Base-by-base conservation (phyloP, 1,140 invertebrate species). In the Samia ricini region DNA sequence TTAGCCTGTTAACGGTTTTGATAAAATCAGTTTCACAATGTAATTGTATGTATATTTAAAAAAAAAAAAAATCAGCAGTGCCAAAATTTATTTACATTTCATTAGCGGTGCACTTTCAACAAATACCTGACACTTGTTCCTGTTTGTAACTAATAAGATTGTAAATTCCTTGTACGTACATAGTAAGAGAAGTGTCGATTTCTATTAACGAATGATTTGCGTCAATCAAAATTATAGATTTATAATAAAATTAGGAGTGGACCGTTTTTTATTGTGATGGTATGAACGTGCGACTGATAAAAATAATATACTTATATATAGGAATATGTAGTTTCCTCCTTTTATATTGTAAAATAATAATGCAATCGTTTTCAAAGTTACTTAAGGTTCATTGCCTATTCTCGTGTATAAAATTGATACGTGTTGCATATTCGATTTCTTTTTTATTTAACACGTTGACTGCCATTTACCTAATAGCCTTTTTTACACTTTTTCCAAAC, bases 261-360 rank as follows among this genome's bases (percentile, higher is more conserved):
- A 10, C 33, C 33, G 12, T 42, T 42, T 42, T 42, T 4, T 42
- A 42, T 12, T 42, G 8, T 26, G 26, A 42, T 1, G 1, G 4
- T 42, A 42, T 42, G 33, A 15, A 42, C 6, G 26, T 42, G 33
- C 33, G 33, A 42, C 33, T 42, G 33, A 42, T 42, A 42, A 42
- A 42, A 1, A 42, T 42, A 42, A 15, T 42, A n/a, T n/a, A n/a
- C n/a, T n/a, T n/a, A n/a, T n/a, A 10, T 42, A 42, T 42, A 42
- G 33, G 33, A 42, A 15, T 42, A 42, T 15, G 33, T 42, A 42
- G 33, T 42, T 10, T 42, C n/a, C 33, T 15, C 33, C 33, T 42
- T 42, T 42, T 42, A 42, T 42, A 42, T 42, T 42, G 33, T 42
- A 42, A 42, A 42, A 42, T 42, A n/a, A 42, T 42, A 42, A 42